Percentiles rank a stretch among this genome's conserved stretches.
phyloP scores from a whole-genome alignment of 1,140 invertebrate species.

The Elymnias hypermnestra region DNA sequence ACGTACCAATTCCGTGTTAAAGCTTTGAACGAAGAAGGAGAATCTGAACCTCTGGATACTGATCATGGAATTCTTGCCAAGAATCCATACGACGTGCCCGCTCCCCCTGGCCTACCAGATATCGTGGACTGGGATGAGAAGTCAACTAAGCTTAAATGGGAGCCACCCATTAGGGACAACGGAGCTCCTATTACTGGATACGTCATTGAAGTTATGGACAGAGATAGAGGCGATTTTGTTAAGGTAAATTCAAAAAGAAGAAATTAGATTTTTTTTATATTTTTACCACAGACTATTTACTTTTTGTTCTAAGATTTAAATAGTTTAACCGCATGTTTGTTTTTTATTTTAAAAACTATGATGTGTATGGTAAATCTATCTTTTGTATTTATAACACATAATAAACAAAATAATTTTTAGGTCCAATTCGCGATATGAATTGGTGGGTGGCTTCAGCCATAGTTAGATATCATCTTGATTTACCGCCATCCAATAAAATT shows the following conservation, averaged over 20 bases:
- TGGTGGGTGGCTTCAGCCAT: no score
- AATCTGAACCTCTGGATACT: slow-evolving; percentile 97
- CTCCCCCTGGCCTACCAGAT: slow-evolving; percentile 92
- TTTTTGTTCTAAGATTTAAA: no score
- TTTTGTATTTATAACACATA: no score
- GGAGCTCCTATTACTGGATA: slow-evolving; percentile 97
- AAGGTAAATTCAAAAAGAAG: slow-evolving; percentile 51
- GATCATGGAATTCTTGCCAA: slow-evolving; percentile 94
- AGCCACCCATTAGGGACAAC: slow-evolving; percentile 95
- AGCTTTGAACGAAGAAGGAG: slow-evolving; percentile 97
- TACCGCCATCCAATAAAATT: no score
- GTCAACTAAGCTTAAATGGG: slow-evolving; percentile 96
- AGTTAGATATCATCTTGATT: no score
- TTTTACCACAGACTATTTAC: neutral
- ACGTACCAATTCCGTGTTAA: slow-evolving; percentile 99
- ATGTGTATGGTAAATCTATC: no score
- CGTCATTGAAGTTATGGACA: slow-evolving; percentile 84
- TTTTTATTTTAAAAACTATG: no score
- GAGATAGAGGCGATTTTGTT: slow-evolving; percentile 78
- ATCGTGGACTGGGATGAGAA: slow-evolving; percentile 96
- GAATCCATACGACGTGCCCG: slow-evolving; percentile 95
- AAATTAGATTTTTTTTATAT: neutral
- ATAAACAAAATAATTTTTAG: no score
- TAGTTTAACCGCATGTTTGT: no score
- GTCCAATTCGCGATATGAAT: no score